These are phyloP conservation scores for Agrochola lychnidis DNA, from an alignment of 2,888 invertebrate species.

Conservation along the genomic window DNA sequence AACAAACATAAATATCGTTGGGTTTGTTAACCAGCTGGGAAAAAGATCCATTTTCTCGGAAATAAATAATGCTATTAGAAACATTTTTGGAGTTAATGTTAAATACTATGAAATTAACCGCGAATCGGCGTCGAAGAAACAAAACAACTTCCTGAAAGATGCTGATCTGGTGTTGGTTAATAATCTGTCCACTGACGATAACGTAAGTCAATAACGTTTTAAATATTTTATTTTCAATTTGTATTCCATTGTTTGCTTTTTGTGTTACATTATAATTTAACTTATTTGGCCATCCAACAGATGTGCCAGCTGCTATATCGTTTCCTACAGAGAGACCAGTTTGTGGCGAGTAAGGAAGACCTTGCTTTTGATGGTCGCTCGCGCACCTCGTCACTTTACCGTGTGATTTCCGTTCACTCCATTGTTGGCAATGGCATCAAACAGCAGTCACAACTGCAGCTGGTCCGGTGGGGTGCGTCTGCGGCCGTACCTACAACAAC, in stretches of 20 bases:
- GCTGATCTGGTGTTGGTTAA: slow-evolving; percentile 63
- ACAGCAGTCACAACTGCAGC: slow-evolving; percentile 52
- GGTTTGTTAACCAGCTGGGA: slow-evolving; percentile 43
- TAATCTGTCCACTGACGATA: slow-evolving; percentile 60
- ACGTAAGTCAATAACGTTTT: slow-evolving; percentile 42
- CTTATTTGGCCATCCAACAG: slow-evolving; percentile 39
- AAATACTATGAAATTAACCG: slow-evolving; percentile 51
- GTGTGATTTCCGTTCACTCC: slow-evolving; percentile 49
- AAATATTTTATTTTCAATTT: background rate
- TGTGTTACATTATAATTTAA: background rate
- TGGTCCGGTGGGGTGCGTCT: slow-evolving; percentile 59
- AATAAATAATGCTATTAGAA: slow-evolving; percentile 46
- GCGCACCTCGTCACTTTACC: slow-evolving; percentile 50
- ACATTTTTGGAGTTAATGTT: slow-evolving; percentile 48
- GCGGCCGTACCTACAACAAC: slow-evolving; percentile 44
- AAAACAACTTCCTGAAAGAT: slow-evolving; percentile 25
- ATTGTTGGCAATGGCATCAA: slow-evolving; percentile 31
- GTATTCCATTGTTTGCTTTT: background rate
- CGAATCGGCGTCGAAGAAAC: slow-evolving; percentile 18
- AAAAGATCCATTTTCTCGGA: slow-evolving; percentile 47
- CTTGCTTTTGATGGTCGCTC: background rate
- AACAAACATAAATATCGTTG: slow-evolving; percentile 58
- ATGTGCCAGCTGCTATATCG: slow-evolving; percentile 51
- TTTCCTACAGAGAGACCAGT: slow-evolving; percentile 51
- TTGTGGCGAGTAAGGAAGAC: slow-evolving; percentile 59